Conservation (phyloP, 2,797 vertebrate species). For the Myoxocephalus aenaeus region DNA sequence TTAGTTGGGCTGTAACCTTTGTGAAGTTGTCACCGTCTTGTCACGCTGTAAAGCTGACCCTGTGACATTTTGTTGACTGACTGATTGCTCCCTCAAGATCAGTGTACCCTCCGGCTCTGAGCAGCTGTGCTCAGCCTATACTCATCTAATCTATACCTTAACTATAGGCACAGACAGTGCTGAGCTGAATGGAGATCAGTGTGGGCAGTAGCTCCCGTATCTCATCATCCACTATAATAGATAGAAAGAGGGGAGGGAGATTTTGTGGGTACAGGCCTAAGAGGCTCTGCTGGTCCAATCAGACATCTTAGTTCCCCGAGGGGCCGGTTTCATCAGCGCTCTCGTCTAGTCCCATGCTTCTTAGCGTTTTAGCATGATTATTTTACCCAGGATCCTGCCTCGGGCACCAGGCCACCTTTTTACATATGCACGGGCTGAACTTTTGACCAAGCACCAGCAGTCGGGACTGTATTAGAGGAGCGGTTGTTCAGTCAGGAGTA, state of each 20-base stretch:
- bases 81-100: constrained; percentile 80
- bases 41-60: constrained; percentile 79
- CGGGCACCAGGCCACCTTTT: constrained; percentile 99
- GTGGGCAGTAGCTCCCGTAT: constrained; percentile 56
- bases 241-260: constrained; percentile 46
- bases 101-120: constrained; percentile 74
- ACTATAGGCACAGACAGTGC: constrained; percentile 72
- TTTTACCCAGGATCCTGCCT: constrained; percentile 97
- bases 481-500: constrained; percentile 80
- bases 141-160: constrained; percentile 74
- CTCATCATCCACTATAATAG: constrained; percentile 64
- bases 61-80: constrained; percentile 86
- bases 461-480: constrained; percentile 89
- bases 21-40: constrained; percentile 77
- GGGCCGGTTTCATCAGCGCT: constrained; percentile 69
- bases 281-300: constrained; percentile 75
- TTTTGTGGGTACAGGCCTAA: constrained; percentile 63
- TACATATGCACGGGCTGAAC: constrained; percentile 99
- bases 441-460: constrained; percentile 98
- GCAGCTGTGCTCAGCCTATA: constrained; percentile 75
- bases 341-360: constrained; percentile 71
- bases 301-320: constrained; percentile 66
- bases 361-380: constrained; percentile 88
- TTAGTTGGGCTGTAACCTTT: constrained; percentile 82
- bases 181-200: constrained; percentile 64